Conservation (phyloP, 2,797 vertebrate genomes). For the Sebastes diaconus region DNA sequence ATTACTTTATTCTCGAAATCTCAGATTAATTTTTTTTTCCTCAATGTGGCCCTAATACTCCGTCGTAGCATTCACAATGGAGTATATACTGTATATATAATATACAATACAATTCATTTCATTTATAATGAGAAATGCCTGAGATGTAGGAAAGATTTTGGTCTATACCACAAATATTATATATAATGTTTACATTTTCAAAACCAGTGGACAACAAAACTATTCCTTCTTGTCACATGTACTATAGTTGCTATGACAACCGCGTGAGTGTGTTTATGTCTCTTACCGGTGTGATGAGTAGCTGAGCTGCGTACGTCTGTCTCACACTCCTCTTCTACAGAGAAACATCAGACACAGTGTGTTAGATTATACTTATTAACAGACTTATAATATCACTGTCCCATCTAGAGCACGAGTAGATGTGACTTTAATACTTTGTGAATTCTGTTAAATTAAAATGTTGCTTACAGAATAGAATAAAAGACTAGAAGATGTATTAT, state of each 20-base stretch:
- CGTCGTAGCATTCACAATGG: neutral
- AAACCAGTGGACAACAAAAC: neutral
- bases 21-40: too few species aligned
- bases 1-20: too few species aligned
- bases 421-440: too few species aligned
- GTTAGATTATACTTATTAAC: neutral
- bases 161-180: neutral
- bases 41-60: too few species aligned
- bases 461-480: too few species aligned
- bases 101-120: neutral
- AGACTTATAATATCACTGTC: too few species aligned
- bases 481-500: too few species aligned
- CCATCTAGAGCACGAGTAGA: too few species aligned
- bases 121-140: neutral
- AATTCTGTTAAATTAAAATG: too few species aligned
- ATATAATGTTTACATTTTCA: neutral
- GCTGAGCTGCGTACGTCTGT: conserved; percentile 80
- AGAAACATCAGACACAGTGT: conserved; percentile 10
- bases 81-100: neutral
- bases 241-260: neutral
- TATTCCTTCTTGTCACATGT: neutral
- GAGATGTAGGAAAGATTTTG: neutral
- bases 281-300: conserved; percentile 88
- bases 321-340: conserved; percentile 85
- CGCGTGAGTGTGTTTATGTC: neutral